These are phyloP conservation scores for Macrosiphum euphorbiae DNA, from an alignment of 2,888 invertebrate genomes.

Conservation along the genomic window DNA sequence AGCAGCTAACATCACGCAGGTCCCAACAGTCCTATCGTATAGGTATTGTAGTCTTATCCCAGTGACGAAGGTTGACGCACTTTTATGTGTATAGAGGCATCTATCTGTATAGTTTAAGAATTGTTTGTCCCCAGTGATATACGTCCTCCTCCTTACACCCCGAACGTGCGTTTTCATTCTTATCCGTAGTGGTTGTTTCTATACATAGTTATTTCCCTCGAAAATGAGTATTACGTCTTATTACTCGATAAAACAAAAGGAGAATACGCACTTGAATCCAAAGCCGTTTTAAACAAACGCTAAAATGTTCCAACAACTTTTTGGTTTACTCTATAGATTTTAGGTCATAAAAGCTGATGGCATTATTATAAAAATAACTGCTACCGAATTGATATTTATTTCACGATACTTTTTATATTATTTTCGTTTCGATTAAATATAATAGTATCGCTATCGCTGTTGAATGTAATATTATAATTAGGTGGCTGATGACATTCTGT, in stretches of 20 bases:
- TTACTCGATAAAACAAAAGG: neutral
- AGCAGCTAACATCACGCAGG: neutral
- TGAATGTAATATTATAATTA: neutral
- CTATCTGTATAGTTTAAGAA: neutral
- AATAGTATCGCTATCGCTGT: neutral
- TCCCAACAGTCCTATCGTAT: slow-evolving; percentile 22
- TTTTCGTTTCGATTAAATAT: neutral
- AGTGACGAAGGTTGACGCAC: slow-evolving; percentile 1
- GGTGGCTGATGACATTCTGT: neutral
- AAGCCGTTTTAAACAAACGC: neutral
- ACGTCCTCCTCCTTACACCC: neutral
- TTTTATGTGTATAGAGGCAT: neutral
- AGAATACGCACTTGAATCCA: neutral
- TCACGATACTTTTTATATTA: neutral
- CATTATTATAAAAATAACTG: neutral
- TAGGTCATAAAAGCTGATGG: neutral
- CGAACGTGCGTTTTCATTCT: neutral
- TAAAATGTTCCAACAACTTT: neutral
- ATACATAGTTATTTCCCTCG: neutral
- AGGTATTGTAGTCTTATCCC: neutral
- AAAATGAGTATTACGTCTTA: neutral
- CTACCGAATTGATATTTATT: neutral
- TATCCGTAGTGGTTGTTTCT: neutral
- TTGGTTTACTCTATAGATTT: neutral
- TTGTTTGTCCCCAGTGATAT: slow-evolving; percentile 13